These are phyloP conservation scores for Stegodyphus mimosarum DNA, from an alignment of 1,140 invertebrate genomes.

Conservation along the genomic window DNA sequence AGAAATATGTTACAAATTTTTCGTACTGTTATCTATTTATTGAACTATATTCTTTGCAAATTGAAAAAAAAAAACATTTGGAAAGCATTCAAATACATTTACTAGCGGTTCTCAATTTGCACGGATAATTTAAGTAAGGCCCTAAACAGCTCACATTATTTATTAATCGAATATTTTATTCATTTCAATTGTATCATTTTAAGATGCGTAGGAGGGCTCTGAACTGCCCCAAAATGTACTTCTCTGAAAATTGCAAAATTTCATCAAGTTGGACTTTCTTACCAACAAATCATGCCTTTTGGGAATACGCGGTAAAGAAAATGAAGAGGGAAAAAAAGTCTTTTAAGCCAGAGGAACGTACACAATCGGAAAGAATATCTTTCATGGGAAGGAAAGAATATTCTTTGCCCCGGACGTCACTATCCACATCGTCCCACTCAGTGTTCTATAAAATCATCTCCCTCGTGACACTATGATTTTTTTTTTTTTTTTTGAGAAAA, in stretches of 20 bases:
- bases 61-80: too few species aligned
- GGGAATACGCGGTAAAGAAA: neutral
- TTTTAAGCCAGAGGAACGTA: neutral
- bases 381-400: neutral
- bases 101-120: too few species aligned
- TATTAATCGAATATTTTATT: too few species aligned
- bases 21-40: too few species aligned
- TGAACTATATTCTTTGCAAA: too few species aligned
- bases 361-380: neutral
- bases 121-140: too few species aligned
- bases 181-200: too few species aligned
- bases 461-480: conserved; percentile 23
- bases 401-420: neutral
- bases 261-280: neutral
- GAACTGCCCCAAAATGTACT: neutral
- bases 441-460: conserved; percentile 11
- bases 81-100: too few species aligned
- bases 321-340: neutral
- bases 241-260: neutral
- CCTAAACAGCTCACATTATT: too few species aligned
- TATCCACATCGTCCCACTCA: neutral
- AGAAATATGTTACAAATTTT: too few species aligned
- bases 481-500: conserved; percentile 3
- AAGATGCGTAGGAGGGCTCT: too few species aligned
- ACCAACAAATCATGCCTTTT: neutral